These are phyloP conservation scores for Drosophila virilis DNA, from an alignment of 1,140 invertebrate species.

Conservation along the genomic window DNA sequence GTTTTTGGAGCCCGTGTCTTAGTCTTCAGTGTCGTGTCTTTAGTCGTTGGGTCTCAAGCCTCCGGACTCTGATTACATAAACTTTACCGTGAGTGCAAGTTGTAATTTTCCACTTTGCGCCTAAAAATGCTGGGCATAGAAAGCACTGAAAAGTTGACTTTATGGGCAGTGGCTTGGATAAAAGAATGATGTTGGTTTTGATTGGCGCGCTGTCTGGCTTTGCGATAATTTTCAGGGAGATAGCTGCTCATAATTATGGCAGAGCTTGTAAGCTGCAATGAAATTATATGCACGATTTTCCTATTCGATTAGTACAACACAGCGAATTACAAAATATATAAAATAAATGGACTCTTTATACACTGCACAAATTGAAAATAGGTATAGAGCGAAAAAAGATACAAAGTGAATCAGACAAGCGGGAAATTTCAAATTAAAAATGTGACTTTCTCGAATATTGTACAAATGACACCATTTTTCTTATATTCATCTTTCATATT, in stretches of 20 bases:
- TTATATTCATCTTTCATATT: too few relatives aligned
- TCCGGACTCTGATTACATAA: conserved; percentile 55
- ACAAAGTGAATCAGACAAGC: too few relatives aligned
- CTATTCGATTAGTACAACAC: too few relatives aligned
- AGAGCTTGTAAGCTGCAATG: conserved; percentile 51
- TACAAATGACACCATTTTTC: too few relatives aligned
- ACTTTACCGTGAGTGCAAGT: conserved; percentile 69
- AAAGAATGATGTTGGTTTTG: background rate
- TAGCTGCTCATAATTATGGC: conserved; percentile 47
- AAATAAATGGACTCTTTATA: too few relatives aligned
- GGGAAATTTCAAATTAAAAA: too few relatives aligned
- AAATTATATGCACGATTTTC: conserved; percentile 21
- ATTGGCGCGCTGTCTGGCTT: background rate
- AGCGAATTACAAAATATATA: too few relatives aligned
- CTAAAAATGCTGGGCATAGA: conserved; percentile 52
- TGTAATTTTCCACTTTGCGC: conserved; percentile 82
- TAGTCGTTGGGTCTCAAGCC: background rate
- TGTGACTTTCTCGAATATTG: too few relatives aligned
- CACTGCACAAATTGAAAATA: too few relatives aligned
- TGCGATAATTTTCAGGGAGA: conserved; percentile 31
- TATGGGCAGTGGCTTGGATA: conserved; percentile 21
- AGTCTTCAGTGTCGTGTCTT: background rate
- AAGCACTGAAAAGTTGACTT: conserved; percentile 20
- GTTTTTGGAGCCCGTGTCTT: conserved; percentile 50
- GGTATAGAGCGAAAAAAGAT: too few relatives aligned